A percentile compares a stretch with the other conserved stretches of the same genome.
Conservation (phyloP, 2,113 vertebrate genomes). For the Zosterops lateralis region DNA sequence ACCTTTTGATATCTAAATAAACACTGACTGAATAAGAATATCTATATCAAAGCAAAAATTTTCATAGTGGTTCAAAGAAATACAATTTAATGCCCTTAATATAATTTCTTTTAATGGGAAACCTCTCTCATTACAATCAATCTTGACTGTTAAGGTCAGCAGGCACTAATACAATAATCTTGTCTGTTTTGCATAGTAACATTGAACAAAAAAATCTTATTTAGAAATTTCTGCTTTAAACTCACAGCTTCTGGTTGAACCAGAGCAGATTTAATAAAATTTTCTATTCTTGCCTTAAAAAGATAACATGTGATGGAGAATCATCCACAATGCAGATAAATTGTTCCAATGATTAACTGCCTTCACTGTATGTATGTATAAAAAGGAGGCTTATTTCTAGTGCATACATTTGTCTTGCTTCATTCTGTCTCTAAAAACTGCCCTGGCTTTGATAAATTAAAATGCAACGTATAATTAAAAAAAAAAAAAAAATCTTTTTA, state of each 20-base stretch:
- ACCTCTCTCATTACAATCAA: neutral
- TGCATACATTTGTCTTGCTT: conserved; percentile 49
- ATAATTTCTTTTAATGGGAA: conserved; percentile 11
- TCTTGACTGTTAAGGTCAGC: neutral
- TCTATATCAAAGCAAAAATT: conserved; percentile 48
- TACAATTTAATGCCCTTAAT: conserved; percentile 14
- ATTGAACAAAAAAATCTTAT: neutral
- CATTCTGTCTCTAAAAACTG: conserved; percentile 48
- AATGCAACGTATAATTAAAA: conserved; percentile 45
- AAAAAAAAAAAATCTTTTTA: conserved; percentile 15
- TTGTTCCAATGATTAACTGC: conserved; percentile 54
- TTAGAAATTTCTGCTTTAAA: conserved; percentile 9
- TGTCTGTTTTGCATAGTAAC: conserved; percentile 2
- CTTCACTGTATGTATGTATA: conserved; percentile 21
- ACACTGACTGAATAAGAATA: conserved; percentile 18
- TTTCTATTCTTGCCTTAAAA: conserved; percentile 34
- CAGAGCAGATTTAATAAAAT: conserved; percentile 25
- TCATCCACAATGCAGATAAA: conserved; percentile 38
- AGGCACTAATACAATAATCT: conserved; percentile 1
- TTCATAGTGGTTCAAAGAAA: conserved; percentile 23
- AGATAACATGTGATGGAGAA: conserved; percentile 55
- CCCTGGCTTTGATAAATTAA: conserved; percentile 40
- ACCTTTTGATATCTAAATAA: conserved; percentile 50
- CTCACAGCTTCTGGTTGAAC: conserved; percentile 26
- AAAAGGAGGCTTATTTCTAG: conserved; percentile 54